Evolutionary conservation across 2,113 vertebrate genomes (phyloP).

Genomic region (Odobenus rosmarus): DNA sequence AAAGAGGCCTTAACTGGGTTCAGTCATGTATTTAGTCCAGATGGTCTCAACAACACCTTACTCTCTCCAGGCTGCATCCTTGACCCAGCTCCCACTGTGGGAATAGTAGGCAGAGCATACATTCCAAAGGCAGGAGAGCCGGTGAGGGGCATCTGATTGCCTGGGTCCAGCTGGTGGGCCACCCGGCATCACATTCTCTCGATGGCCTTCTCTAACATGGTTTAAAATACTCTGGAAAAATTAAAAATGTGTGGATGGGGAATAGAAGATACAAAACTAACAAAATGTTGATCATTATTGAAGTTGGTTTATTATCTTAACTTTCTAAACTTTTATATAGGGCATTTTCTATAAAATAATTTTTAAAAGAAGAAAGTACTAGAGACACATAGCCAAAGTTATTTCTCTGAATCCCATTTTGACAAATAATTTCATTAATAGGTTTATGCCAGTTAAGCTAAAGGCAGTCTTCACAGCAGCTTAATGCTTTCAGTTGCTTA

Average conservation of each 20-base stretch:
- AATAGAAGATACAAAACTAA: not conserved
- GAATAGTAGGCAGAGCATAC: too few species aligned
- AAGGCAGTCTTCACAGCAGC: not conserved
- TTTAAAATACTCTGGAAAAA: conserved; percentile 13
- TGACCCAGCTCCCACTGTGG: not conserved
- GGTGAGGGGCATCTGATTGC: not conserved
- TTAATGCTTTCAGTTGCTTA: not conserved
- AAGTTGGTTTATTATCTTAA: not conserved
- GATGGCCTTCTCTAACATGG: not conserved
- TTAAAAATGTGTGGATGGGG: not conserved
- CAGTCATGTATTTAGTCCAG: not conserved
- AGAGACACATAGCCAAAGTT: not conserved
- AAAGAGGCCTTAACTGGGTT: not conserved
- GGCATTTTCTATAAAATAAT: not conserved
- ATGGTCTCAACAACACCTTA: not conserved
- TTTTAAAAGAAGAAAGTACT: not conserved
- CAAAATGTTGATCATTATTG: not conserved
- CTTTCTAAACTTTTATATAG: not conserved
- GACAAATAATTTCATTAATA: not conserved
- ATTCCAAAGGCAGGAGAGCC: not conserved
- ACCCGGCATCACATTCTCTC: rapidly evolving
- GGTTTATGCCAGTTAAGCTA: not conserved
- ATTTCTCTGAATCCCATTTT: not conserved
- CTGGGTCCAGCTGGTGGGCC: not conserved
- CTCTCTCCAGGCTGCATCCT: not conserved